Evolutionary conservation across 2,888 invertebrate genomes (phyloP).

Genomic region (Athripsodes cinereus): DNA sequence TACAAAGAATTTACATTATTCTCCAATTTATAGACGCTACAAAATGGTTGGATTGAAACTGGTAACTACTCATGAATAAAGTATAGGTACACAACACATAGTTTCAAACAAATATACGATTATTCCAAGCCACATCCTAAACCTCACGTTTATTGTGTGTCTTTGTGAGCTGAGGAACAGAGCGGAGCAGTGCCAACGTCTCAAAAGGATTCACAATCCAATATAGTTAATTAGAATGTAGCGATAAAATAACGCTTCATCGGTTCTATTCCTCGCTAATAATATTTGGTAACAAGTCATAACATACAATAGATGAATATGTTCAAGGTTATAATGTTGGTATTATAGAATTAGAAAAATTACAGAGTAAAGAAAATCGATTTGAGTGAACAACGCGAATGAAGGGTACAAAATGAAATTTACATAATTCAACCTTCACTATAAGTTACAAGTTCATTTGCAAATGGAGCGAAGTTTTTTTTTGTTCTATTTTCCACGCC

Average conservation of each 20-base stretch:
- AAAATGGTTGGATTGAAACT: not conserved
- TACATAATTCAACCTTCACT: conserved; percentile 1
- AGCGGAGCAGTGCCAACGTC: not conserved
- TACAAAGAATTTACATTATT: conserved; percentile 2
- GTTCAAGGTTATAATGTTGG: too few relatives aligned
- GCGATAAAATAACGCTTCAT: not conserved
- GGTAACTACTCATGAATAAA: not conserved
- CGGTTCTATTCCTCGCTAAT: too few relatives aligned
- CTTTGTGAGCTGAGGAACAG: not conserved
- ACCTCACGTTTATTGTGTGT: not conserved
- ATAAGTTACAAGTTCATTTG: conserved; percentile 2
- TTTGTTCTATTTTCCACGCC: not conserved
- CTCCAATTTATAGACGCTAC: not conserved
- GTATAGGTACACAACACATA: not conserved
- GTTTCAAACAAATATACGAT: not conserved
- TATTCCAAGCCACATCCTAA: not conserved
- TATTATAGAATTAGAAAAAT: too few relatives aligned
- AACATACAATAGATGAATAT: too few relatives aligned
- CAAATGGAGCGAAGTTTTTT: not conserved
- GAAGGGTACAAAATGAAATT: not conserved
- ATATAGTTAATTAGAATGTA: not conserved
- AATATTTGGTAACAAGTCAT: too few relatives aligned
- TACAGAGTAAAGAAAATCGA: too few relatives aligned
- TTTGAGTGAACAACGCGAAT: too few relatives aligned
- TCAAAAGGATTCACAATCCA: not conserved